A percentile compares a stretch with the other conserved stretches of the same genome.
Evolutionary conservation across 1,140 invertebrate genomes (phyloP).

Genomic region (Euglossa dilemma): DNA sequence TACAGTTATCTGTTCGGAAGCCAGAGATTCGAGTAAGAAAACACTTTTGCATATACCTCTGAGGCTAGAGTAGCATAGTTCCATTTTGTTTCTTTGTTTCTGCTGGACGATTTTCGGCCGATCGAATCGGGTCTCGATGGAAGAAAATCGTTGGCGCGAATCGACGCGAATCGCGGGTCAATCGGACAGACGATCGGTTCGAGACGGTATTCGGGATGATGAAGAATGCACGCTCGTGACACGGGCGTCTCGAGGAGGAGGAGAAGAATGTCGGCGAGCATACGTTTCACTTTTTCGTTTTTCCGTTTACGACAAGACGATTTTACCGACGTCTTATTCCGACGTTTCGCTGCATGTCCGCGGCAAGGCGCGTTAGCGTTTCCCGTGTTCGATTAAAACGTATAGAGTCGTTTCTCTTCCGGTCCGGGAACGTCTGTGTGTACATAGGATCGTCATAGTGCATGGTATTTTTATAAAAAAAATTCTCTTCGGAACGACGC

Average conservation of each 20-base stretch:
- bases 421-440: constrained; percentile 41
- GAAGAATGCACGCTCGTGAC: background rate
- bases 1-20: background rate
- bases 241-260: too few species aligned
- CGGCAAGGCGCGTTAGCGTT: background rate
- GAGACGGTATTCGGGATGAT: background rate
- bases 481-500: constrained; percentile 32
- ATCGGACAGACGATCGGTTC: constrained; percentile 23
- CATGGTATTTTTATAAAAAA: constrained; percentile 67
- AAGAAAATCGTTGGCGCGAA: background rate
- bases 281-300: background rate
- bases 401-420: constrained; percentile 42
- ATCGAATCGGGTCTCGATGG: constrained; percentile 36
- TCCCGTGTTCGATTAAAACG: background rate
- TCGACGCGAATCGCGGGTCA: constrained; percentile 18
- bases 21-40: constrained; percentile 28
- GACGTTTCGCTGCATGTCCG: background rate
- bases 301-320: background rate
- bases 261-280: constrained; percentile 5
- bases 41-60: constrained; percentile 56
- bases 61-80: constrained; percentile 67
- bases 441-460: constrained; percentile 61
- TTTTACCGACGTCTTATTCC: constrained; percentile 2
- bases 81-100: constrained; percentile 51
- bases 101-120: constrained; percentile 65